phyloP scores from a whole-genome alignment of 1,140 invertebrate species.

The Pogonomyrmex barbatus region DNA sequence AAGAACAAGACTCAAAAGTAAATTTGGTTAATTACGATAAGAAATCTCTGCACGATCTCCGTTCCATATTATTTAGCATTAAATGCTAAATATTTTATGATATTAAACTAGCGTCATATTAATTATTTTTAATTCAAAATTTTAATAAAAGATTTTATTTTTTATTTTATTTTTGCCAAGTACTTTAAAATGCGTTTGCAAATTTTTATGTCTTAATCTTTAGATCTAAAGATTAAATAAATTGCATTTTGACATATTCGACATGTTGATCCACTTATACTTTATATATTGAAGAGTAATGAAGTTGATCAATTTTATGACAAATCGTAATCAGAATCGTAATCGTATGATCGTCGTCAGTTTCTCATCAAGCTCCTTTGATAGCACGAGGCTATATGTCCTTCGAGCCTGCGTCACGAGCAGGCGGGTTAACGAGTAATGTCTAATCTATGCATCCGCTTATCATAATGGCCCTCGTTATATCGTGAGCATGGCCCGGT shows the following conservation, averaged over 20 bases:
- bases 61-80: too few relatives aligned
- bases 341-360: neutral
- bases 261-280: neutral
- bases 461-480: constrained; percentile 85
- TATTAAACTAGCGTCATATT: neutral
- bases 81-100: too few relatives aligned
- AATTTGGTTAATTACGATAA: neutral
- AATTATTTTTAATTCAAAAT: neutral
- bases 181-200: neutral
- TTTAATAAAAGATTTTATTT: too few relatives aligned
- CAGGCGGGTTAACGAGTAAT: constrained; percentile 84
- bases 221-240: neutral
- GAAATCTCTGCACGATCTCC: too few relatives aligned
- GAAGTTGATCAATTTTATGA: neutral
- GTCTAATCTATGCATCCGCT: constrained; percentile 85
- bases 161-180: neutral
- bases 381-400: constrained; percentile 27
- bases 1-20: neutral
- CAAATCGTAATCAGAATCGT: neutral
- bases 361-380: constrained; percentile 35
- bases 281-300: neutral
- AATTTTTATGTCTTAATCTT: neutral
- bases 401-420: constrained; percentile 70
- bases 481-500: constrained; percentile 75
- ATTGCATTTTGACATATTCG: neutral